Base-by-base conservation (phyloP, 1,140 invertebrate species). In the Orius laevigatus region DNA sequence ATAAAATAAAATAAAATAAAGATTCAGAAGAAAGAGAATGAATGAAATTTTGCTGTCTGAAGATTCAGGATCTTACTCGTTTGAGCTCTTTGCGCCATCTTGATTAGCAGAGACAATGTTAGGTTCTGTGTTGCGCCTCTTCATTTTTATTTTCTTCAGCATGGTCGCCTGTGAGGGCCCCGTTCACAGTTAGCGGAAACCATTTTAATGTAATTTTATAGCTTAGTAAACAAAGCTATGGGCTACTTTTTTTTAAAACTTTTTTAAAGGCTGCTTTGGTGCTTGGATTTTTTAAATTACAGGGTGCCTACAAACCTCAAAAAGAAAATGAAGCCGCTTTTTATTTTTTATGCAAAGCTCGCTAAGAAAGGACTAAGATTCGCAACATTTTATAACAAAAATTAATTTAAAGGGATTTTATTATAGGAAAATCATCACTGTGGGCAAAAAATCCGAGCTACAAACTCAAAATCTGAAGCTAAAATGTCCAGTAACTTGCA, bases 51-150 rank as follows among this genome's bases (percentile, higher is more conserved):
- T 25, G 25, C 25, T 25, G 25, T 25, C 25, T 25, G 25, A 46
- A 39, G 40, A 19, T 20, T 31, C 16, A 33, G 44, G 62, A 62
- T 55, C 64, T 63, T 66, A 68, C 54, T 74, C 72, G 60, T 73
- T 70, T 54, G 69, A 70, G 63, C 68, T 72, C 64, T 70, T 72
- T 62, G 68, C 69, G 66, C 71, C 71, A 68, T 74, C 71, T 67
- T 70, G 71, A 64, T 74, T 72, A 62, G 76, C 70, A 57, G 78
- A 74, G 57, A 74, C 70, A 63, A 84, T 81, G 62, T 80, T 79
- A 58, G 81, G 79, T 71, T 85, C 81, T 55, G 85, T 89, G 67
- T 88, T 84, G 57, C 86, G 78, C 62, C 85, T 73, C 73, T 57
- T 57, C 44, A 55, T 56, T 52, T 59, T 59, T 34, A 40, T 56